Evolutionary conservation across 2,797 vertebrate species (phyloP).

Genomic region (Acipenser oxyrinchus): DNA sequence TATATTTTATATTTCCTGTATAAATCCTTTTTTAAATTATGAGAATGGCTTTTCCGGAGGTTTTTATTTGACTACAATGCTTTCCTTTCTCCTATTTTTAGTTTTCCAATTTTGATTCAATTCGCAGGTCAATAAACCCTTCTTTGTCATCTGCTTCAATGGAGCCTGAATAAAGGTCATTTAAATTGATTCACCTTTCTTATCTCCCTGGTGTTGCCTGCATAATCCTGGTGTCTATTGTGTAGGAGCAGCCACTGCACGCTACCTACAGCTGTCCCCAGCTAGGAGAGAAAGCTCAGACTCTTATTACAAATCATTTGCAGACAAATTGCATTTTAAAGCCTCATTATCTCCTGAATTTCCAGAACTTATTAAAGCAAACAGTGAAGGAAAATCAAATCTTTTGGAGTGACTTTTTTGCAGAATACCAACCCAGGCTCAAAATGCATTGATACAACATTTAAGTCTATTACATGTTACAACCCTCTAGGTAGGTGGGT

Average conservation of each 20-base stretch:
- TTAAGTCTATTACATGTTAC: too few relatives aligned
- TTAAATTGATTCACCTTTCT: slow-evolving; percentile 46
- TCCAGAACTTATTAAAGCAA: not conserved
- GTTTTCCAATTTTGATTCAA: slow-evolving; percentile 33
- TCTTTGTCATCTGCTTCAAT: slow-evolving; percentile 48
- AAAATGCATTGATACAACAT: too few relatives aligned
- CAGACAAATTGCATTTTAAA: slow-evolving; percentile 33
- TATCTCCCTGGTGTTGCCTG: slow-evolving; percentile 37
- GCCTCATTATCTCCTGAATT: slow-evolving; percentile 27
- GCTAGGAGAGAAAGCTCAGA: slow-evolving; percentile 37
- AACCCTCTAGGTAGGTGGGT: too few relatives aligned
- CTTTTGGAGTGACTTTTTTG: too few relatives aligned
- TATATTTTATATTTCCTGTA: slow-evolving; percentile 1
- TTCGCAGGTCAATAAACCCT: slow-evolving; percentile 43
- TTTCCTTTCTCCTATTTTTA: slow-evolving; percentile 39
- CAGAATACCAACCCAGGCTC: too few relatives aligned
- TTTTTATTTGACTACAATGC: slow-evolving; percentile 23
- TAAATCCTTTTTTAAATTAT: slow-evolving; percentile 33
- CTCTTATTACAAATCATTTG: slow-evolving; percentile 45
- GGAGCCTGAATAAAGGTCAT: slow-evolving; percentile 49
- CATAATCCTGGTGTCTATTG: slow-evolving; percentile 42
- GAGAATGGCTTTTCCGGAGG: slow-evolving; percentile 23
- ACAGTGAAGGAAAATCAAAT: not conserved
- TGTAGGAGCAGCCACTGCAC: slow-evolving; percentile 26
- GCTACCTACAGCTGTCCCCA: slow-evolving; percentile 31